Evolutionary conservation across 2,797 vertebrate species (phyloP).

Genomic region (Xyrichtys novacula): DNA sequence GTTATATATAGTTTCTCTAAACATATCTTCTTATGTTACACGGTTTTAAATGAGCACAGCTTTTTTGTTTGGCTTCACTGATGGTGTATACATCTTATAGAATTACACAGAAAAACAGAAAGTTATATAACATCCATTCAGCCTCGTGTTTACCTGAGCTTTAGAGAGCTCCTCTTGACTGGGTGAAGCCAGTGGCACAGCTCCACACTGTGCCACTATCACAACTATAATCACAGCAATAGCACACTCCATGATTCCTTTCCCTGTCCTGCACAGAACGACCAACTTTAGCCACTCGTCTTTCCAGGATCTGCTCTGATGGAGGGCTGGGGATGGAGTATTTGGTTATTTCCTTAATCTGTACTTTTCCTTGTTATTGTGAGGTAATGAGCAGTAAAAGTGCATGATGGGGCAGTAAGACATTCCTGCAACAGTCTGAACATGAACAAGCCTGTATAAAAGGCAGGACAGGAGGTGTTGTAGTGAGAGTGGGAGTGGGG

Average conservation of each 20-base stretch:
- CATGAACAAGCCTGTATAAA: conserved; percentile 56
- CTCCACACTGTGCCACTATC: conserved; percentile 20
- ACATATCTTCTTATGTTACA: no score
- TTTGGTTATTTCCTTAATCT: conserved; percentile 7
- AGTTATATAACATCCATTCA: neutral
- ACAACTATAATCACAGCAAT: conserved; percentile 14
- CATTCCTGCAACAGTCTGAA: conserved; percentile 63
- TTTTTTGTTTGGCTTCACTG: neutral
- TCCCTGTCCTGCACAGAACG: conserved; percentile 8
- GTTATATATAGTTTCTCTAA: no score
- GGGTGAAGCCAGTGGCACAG: conserved; percentile 32
- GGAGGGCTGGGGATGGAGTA: neutral
- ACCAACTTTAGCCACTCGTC: neutral
- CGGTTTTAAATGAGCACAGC: neutral
- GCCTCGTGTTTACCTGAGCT: conserved; percentile 59
- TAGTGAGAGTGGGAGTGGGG: neutral
- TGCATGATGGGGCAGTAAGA: conserved; percentile 33
- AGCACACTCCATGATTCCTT: conserved; percentile 40
- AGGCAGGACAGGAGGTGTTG: neutral
- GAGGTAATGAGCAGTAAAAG: neutral
- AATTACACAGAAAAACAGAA: neutral
- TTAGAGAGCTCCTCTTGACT: conserved; percentile 49
- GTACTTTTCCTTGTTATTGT: conserved; percentile 4
- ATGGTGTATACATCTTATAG: neutral
- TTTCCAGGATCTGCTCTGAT: neutral